Conservation (phyloP, 2,797 vertebrate genomes). For the Sebastes kiyomatsui region DNA sequence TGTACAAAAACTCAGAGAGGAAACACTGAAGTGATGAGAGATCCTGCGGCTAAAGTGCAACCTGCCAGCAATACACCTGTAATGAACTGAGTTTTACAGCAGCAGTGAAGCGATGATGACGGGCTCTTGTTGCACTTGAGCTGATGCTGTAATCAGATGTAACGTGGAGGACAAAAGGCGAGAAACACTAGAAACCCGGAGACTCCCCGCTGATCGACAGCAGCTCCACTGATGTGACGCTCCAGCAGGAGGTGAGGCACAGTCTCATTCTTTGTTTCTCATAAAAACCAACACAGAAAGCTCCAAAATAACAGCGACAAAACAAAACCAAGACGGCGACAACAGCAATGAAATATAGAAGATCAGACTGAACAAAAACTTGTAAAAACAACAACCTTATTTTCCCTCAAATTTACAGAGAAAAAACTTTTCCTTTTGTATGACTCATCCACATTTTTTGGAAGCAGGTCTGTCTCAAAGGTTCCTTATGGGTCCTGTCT, state of each 20-base stretch:
- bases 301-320: not conserved
- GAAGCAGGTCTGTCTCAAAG: not conserved
- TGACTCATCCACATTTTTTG: slow-evolving; percentile 3
- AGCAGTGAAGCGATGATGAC: not conserved
- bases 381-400: not conserved
- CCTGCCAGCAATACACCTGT: slow-evolving; percentile 22
- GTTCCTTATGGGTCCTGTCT: slow-evolving; percentile 4
- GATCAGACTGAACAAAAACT: slow-evolving; percentile 4
- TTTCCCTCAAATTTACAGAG: not conserved
- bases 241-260: slow-evolving; percentile 16
- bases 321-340: not conserved
- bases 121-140: slow-evolving; percentile 8
- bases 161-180: not conserved
- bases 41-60: slow-evolving; percentile 20
- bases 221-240: not conserved
- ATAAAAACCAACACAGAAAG: not conserved
- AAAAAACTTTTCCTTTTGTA: not conserved
- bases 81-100: not conserved
- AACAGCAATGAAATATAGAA: not conserved
- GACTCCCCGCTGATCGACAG: slow-evolving; percentile 18
- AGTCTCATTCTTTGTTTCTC: not conserved
- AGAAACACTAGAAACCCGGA: slow-evolving; percentile 15
- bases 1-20: not conserved
- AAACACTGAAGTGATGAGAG: slow-evolving; percentile 3
- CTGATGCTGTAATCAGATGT: slow-evolving; percentile 51